phyloP scores from a whole-genome alignment of 2,888 invertebrate species.

The Synergus itoensis region DNA sequence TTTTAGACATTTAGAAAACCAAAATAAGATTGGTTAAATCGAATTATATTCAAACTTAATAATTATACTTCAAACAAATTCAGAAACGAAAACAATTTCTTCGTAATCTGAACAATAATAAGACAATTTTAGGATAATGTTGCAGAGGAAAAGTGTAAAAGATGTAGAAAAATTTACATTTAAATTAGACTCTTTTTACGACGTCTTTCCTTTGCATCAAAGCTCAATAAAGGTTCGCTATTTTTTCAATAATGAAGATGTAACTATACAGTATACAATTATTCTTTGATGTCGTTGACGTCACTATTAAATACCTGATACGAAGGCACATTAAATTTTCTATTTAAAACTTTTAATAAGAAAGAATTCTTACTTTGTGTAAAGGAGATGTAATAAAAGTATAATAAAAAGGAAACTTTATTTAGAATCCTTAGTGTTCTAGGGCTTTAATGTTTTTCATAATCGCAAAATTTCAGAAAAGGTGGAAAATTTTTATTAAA shows the following conservation, averaged over 20 bases:
- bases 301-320: background rate
- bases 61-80: background rate
- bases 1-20: no score
- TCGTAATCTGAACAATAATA: background rate
- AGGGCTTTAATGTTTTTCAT: background rate
- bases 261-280: background rate
- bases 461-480: background rate
- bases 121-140: background rate
- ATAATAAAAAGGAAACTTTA: background rate
- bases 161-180: slow-evolving; percentile 11
- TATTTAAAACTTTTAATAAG: background rate
- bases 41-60: no score
- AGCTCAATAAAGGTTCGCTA: no score
- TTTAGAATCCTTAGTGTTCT: background rate
- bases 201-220: background rate
- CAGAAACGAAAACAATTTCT: background rate
- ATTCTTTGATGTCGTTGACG: slow-evolving; percentile 11
- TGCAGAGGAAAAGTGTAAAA: background rate
- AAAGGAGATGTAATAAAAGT: background rate
- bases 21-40: no score
- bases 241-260: no score
- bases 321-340: background rate
- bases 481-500: background rate
- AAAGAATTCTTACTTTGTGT: background rate
- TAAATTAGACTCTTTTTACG: slow-evolving; percentile 10